Evolutionary conservation across 1,140 invertebrate genomes (phyloP), one percentile per base, ranked within the genome.

Genomic region (Drosophila watanabei): DNA sequence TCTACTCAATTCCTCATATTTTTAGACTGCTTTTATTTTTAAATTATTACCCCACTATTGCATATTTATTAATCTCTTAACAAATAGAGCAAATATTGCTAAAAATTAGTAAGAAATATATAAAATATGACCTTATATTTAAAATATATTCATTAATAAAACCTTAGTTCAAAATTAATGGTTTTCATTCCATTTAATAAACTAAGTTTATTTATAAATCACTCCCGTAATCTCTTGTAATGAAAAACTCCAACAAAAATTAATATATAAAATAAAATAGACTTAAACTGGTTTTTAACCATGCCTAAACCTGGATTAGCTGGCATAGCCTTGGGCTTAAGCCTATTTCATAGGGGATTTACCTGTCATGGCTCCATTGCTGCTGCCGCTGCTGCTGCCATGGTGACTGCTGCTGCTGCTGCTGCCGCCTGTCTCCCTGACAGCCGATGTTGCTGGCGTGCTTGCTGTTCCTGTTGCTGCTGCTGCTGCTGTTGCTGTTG

Each of bases 301-400:
- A 16, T 56, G 4, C 14, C 4, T 16, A 39, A 56, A 16, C 52
- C 52, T 24, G 33, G 18, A 5, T 56, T 24, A 56, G 8, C 32
- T 35, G 32, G 32, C 11, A 14, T 35, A 35, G 18, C 32, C 52
- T 56, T 24, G 33, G 14, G 6, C 2, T 20, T 30, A 56, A n/a
- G 11, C 5, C 30, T n/a, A 18, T 57, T 57, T 63, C 16, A 13
- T 13, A 13, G 4, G 4, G 8, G n/a, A 54, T 20, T 37, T 73
- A 92, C 91, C 91, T 88, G 91, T 92, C 90, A 92, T 92, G 28
- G 91, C 90, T 61, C 90, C 91, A 68, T 83, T 88, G 57, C 69
- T 77, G 60, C 72, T 45, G 63, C 75, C 51, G 45, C 69, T 24
- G 66, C 73, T 28, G 66, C 59, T 39, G 79, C 57, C 54, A 63